These are phyloP conservation scores for Glossosoma conforme DNA, from an alignment of 1,140 invertebrate genomes.

Conservation along the genomic window DNA sequence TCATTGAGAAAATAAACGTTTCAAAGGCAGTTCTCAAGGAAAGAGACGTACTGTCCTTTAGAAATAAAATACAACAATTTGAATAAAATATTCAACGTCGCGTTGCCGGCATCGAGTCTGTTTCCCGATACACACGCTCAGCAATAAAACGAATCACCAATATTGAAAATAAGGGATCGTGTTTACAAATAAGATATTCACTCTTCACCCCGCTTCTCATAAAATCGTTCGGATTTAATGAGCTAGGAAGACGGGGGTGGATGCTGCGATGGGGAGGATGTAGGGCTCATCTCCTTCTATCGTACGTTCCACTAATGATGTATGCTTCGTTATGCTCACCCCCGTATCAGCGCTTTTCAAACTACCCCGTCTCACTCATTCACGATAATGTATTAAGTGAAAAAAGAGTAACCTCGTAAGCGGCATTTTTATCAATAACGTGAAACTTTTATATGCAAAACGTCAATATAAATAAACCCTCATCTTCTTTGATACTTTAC, in stretches of 20 bases:
- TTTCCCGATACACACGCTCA: neutral
- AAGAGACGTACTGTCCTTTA: neutral
- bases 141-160: slow-evolving; percentile 19
- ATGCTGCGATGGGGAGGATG: neutral
- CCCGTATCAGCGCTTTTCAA: slow-evolving; percentile 1
- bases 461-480: too few relatives aligned
- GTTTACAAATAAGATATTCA: slow-evolving; percentile 29
- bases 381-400: too few relatives aligned
- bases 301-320: slow-evolving; percentile 13
- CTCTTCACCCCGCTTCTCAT: slow-evolving; percentile 17
- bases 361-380: too few relatives aligned
- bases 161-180: slow-evolving; percentile 28
- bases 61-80: slow-evolving; percentile 15
- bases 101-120: neutral
- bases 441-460: too few relatives aligned
- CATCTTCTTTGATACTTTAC: too few relatives aligned
- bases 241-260: slow-evolving; percentile 9
- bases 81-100: slow-evolving; percentile 22
- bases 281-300: neutral
- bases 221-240: slow-evolving; percentile 27
- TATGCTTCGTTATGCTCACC: slow-evolving; percentile 9
- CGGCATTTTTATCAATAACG: too few relatives aligned
- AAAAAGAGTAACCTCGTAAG: too few relatives aligned
- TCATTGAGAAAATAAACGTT: neutral
- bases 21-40: neutral